Base-by-base conservation (phyloP, 2,113 vertebrate species). In the Nestor notabilis region DNA sequence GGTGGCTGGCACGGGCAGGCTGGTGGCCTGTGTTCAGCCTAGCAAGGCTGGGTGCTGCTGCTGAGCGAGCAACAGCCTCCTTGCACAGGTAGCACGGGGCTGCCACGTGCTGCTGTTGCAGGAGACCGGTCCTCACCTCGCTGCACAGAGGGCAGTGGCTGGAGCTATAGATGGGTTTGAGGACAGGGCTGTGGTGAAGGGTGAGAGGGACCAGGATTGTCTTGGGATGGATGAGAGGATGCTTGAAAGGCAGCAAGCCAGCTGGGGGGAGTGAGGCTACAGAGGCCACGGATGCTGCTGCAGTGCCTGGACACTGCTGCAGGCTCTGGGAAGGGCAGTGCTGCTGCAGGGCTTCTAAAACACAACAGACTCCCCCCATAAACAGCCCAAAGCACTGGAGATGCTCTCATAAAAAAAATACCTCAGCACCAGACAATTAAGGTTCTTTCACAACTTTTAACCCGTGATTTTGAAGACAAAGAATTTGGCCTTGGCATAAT, bases 381-480 rank as follows among this genome's bases (percentile, higher is more conserved):
- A 96, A 96, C 88, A 75, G 46, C 56, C 44, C 35, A 50, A 74
- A 91, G 72, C 49, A 49, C 72, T 89, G 92, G 63, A 87, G 95
- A 90, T 43, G 68, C 64, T 91, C 64, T 65, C 74, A 77, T 69
- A 52, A 90, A 90, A 93, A 89, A 93, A 72, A 4, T 4, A 90
- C 37, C 21, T 80, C 90, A 71, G 92, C 80, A 95, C 95, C 95
- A 95, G 69, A 87, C 86, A 89, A 95, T 96, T 96, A 96, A 68
- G 80, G 80, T 89, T 84, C 94, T 89, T 95, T 92, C 88, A 68
- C 91, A 96, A 95, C 80, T 93, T 71, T 95, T 95, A 95, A 96
- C 90, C 88, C 17, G 4, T 3, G 69, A 95, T 95, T 92, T 87
- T 95, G 95, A 97, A 97, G 79, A 95, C 92, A 95, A 96, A 96